Evolutionary conservation across 2,888 invertebrate genomes (phyloP), one percentile per base, ranked within the genome.

Genomic region (Miltochrista miniata): DNA sequence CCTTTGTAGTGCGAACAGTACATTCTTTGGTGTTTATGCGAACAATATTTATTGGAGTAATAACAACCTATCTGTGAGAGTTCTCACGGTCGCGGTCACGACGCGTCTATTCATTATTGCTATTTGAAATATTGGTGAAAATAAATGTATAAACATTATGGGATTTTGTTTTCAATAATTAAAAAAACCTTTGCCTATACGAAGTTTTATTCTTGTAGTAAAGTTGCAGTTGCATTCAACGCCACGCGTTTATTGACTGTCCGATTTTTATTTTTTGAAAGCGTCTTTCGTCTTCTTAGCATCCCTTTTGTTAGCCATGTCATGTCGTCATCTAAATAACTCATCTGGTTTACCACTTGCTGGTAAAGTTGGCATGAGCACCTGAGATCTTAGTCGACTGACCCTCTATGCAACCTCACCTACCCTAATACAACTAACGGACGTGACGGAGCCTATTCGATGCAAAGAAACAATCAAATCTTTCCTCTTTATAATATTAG

Each of bases 11-110:
- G 54, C 42, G 56, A 56, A 54, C 18, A 42, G 8, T 39, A 7
- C 24, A 18, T 38, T 37, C 12, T 41, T 41, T 38, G 18, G n/a
- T 24, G 39, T 24, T 57, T 41, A 13, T 41, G 46, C 15, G 9
- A n/a, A 49, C 35, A 49, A 61, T 61, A 59, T 57, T 63, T 61
- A 58, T 51, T 39, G 54, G 41, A 56, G 52, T 50, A 48, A 48
- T 39, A 58, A 15, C 47, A 46, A 49, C n/a, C 12, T 7, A 34
- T 14, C 24, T 18, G 12, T 35, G 37, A 40, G 9, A 2, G 33
- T 60, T 65, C 68, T 51, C 68, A 65, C 68, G 68, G 58, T 51
- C 56, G 58, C 45, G 64, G 68, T 65, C 68, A 65, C 65, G 68
- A 64, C 51, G 50, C 47, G 50, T 59, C 59, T 59, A 56, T 64